A percentile compares a stretch with the other conserved stretches of the same genome.
phyloP scores from a whole-genome alignment of 2,113 vertebrate genomes.

The Varanus salvator region DNA sequence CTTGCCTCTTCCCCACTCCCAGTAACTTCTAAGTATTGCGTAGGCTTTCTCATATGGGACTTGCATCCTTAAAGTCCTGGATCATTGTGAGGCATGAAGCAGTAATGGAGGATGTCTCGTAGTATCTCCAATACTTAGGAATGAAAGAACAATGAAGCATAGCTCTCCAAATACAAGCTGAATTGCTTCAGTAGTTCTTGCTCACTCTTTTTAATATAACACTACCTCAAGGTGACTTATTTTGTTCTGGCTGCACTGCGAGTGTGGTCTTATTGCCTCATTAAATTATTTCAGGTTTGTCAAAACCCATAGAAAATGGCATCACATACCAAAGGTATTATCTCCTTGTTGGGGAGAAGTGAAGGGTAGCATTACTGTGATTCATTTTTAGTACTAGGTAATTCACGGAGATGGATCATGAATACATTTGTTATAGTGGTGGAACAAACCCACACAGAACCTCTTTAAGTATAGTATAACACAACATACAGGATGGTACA shows the following conservation, averaged over 20 bases:
- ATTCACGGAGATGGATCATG: slow-evolving; percentile 59
- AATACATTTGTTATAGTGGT: slow-evolving; percentile 60
- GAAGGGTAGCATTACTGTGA: slow-evolving; percentile 71
- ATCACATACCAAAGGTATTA: slow-evolving; percentile 67
- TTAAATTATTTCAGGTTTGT: slow-evolving; percentile 76
- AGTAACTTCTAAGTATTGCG: background rate
- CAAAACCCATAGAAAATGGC: slow-evolving; percentile 62
- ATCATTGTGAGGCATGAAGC: slow-evolving; percentile 41
- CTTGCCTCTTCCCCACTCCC: background rate
- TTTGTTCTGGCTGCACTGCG: slow-evolving; percentile 40
- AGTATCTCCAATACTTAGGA: slow-evolving; percentile 39
- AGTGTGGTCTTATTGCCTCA: slow-evolving; percentile 67
- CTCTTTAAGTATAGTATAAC: slow-evolving; percentile 46
- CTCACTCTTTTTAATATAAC: slow-evolving; percentile 53
- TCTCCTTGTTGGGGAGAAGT: slow-evolving; percentile 60
- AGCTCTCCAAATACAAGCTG: slow-evolving; percentile 57
- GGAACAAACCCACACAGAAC: slow-evolving; percentile 54
- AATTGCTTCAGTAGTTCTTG: slow-evolving; percentile 47
- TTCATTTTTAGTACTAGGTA: slow-evolving; percentile 67
- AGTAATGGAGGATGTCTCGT: slow-evolving; percentile 35
- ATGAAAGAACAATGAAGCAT: slow-evolving; percentile 33
- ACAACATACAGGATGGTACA: slow-evolving; percentile 44
- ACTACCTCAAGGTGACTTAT: slow-evolving; percentile 54
- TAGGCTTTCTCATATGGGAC: background rate
- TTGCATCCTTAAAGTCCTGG: background rate